Conservation (phyloP, 2,113 vertebrate species). For the Budorcas taxicolor region DNA sequence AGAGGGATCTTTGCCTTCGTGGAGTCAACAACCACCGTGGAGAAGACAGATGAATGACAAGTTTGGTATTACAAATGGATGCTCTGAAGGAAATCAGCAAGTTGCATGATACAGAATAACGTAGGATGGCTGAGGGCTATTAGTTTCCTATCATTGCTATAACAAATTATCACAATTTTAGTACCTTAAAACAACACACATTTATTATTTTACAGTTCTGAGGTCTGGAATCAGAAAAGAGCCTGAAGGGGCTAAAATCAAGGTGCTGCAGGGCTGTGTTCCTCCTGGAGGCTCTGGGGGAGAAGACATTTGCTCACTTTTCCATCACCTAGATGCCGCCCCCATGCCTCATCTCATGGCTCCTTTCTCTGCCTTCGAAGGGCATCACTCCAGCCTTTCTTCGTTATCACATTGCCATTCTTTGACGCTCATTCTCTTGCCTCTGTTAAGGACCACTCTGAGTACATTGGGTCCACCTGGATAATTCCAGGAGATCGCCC, state of each 20-base stretch:
- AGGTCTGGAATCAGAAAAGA: background rate
- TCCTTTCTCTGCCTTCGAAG: background rate
- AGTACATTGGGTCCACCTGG: background rate
- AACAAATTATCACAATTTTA: background rate
- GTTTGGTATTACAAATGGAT: background rate
- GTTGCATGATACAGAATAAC: background rate
- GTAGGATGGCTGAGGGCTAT: background rate
- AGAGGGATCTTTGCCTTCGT: background rate
- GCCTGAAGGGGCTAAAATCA: background rate
- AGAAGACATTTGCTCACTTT: background rate
- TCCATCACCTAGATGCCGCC: background rate
- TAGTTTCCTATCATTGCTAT: background rate
- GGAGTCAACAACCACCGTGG: background rate
- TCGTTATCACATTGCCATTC: rapidly evolving
- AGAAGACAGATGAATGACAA: background rate
- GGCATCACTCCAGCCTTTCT: background rate
- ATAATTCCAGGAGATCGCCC: background rate
- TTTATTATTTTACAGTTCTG: background rate
- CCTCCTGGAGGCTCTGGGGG: background rate
- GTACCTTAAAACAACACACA: background rate
- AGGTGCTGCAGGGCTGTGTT: background rate
- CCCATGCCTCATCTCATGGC: rapidly evolving
- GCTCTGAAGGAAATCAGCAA: background rate
- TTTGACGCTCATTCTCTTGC: background rate
- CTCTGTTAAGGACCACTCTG: background rate